These are phyloP conservation scores for Staurois parvus DNA, from an alignment of 2,797 vertebrate species.

Conservation along the genomic window DNA sequence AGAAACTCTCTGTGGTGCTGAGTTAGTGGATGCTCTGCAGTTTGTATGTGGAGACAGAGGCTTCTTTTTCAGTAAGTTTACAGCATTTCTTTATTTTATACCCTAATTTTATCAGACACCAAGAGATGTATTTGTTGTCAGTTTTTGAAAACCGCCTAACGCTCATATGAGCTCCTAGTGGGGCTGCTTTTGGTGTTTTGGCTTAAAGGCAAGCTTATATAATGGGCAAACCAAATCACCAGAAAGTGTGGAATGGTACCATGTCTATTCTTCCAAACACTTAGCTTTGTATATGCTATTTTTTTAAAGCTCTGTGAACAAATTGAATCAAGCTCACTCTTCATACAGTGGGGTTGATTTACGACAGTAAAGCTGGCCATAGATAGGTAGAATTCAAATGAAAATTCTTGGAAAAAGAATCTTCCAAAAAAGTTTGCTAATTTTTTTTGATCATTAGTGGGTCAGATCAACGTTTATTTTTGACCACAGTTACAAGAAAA, in stretches of 20 bases:
- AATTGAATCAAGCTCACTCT: not conserved
- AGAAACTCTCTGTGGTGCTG: constrained; percentile 97
- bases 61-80: constrained; percentile 99
- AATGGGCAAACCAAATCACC: no score
- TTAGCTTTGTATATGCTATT: not conserved
- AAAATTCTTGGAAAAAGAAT: no score
- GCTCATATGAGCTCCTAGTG: not conserved
- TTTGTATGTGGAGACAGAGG: constrained; percentile 98
- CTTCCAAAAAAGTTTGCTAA: no score
- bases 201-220: not conserved
- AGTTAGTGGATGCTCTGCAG: constrained; percentile 98
- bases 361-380: no score
- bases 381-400: no score
- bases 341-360: no score
- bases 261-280: no score
- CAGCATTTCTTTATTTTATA: not conserved
- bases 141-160: not conserved
- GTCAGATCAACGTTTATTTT: no score
- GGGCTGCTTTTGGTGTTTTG: not conserved
- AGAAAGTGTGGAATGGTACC: no score
- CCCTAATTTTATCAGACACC: not conserved
- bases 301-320: not conserved
- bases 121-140: not conserved
- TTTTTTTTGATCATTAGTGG: no score
- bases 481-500: no score